Base-by-base conservation (phyloP, 1,140 invertebrate genomes). In the Aradophagus sp. region DNA sequence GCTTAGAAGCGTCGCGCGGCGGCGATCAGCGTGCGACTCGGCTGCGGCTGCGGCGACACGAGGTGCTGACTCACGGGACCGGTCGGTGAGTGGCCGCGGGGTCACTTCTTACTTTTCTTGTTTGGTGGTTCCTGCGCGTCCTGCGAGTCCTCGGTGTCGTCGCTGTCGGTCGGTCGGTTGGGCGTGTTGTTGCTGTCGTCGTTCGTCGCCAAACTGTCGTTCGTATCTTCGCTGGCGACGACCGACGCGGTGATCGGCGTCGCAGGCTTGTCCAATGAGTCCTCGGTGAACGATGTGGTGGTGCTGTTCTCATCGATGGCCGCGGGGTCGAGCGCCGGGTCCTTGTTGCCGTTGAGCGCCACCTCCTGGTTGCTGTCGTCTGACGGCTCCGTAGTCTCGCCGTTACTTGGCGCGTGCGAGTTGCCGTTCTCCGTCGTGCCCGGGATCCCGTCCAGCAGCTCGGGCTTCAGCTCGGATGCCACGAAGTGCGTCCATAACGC, bases 401-500 rank as follows among this genome's bases (percentile, higher is more conserved):
- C 69, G 38, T 56, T 72, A 56, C 45, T 63, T 16, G 47, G 32
- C 11, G 77, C 42, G 58, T 88, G 79, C n/a, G 87, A 87, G 56
- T 89, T 87, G 2, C 86, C 84, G 59, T 89, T 88, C 68, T 89
- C 82, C 26, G 80, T 79, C 79, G 82, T 85, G 69, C 80, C 84
- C 2, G 92, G 94, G 82, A 94, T 92, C 65, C 90, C 89, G 61
- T 93, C 91, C 12, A 97, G 86, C 48, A 96, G 84, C 76, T 94
- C 91, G 17, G 94, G 93, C 80, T 94, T 92, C 68, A 94, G 80
- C 70, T 96, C 93, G 29, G 91, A 90, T 35, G 93, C 90, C 19
- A 96, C 90, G 79, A 93, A 95, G 84, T 96, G 94, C 50, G 94
- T 93, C 95, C 95, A 97, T 32, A 97, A 80, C 3, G 95, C 93